Evolutionary conservation across 2,113 vertebrate genomes (phyloP).

Genomic region (Macroglossus sobrinus): DNA sequence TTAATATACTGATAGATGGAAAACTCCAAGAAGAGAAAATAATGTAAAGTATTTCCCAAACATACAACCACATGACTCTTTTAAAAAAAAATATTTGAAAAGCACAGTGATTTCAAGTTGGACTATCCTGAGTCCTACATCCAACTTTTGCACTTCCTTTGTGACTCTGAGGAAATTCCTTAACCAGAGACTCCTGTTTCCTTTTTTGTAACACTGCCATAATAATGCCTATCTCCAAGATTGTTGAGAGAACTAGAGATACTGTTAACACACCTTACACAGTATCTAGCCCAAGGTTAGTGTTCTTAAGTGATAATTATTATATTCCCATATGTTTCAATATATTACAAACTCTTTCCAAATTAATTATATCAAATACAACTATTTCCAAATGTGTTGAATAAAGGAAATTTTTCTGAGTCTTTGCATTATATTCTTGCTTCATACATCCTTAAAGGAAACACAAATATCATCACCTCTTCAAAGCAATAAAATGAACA

Average conservation of each 20-base stretch:
- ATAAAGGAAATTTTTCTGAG: not conserved
- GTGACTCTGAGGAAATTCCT: not conserved
- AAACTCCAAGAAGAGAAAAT: slow-evolving; percentile 31
- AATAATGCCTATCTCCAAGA: not conserved
- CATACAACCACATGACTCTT: not conserved
- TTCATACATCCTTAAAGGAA: slow-evolving; percentile 26
- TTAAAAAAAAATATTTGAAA: slow-evolving; percentile 14
- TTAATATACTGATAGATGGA: not conserved
- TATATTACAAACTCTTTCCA: not conserved
- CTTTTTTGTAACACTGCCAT: not conserved
- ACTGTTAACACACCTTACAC: not conserved
- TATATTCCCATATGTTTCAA: not conserved
- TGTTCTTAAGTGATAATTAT: not conserved
- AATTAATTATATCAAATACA: not conserved
- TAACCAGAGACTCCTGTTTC: not conserved
- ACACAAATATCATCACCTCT: not conserved
- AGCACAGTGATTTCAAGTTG: not conserved
- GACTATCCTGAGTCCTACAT: not conserved
- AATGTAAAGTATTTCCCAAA: not conserved
- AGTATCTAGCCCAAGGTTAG: not conserved
- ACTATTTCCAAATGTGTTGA: not conserved
- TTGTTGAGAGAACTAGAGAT: not conserved
- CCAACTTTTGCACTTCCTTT: not conserved
- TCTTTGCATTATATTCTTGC: not conserved
- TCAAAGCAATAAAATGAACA: slow-evolving; percentile 34